Base-by-base conservation (phyloP, 2,888 invertebrate genomes). In the Pammene fasciana region DNA sequence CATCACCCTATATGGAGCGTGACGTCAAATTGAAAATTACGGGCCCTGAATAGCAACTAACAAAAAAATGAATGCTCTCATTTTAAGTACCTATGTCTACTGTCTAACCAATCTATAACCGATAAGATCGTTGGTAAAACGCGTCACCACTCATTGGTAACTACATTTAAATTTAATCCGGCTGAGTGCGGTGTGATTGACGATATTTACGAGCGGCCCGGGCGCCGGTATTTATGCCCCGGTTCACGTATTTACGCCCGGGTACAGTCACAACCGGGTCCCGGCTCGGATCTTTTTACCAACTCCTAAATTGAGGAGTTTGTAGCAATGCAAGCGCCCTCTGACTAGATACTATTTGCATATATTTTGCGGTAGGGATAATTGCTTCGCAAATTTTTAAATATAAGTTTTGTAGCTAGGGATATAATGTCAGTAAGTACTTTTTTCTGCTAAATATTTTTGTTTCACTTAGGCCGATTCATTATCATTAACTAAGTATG, bases 151-250 rank as follows among this genome's bases (percentile, higher is more conserved):
- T 65, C 45, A 57, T 67, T 41, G 55, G 59, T 74, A 73, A 74
- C 67, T 70, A 82, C 85, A 87, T 87, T 86, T 86, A 86, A 86
- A 86, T 86, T 84, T 88, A 89, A 89, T 89, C 86, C 81, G 75
- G 80, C 79, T 84, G 86, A 88, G 89, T 88, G 79, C 76, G 72
- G 72, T 70, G 80, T 86, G 86, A 87, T 88, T 82, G 85, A 84
- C 85, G 82, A 86, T 83, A 85, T 83, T 84, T 82, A 84, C 82
- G 81, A 78, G 65, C 72, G 71, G 73, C 65, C 59, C 70, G 71
- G 64, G 65, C 71, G 73, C 64, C 45, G 55, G 45, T 52, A 64
- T 54, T 54, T 54, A 64, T 43, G 11, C 54, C 11, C 46, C 16
- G 36, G 48, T 64, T 0, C 52, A 41, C 43, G 56, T 65, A 52